Evolutionary conservation across 1,140 invertebrate species (phyloP).

Genomic region (Drosophila rhopaloa): DNA sequence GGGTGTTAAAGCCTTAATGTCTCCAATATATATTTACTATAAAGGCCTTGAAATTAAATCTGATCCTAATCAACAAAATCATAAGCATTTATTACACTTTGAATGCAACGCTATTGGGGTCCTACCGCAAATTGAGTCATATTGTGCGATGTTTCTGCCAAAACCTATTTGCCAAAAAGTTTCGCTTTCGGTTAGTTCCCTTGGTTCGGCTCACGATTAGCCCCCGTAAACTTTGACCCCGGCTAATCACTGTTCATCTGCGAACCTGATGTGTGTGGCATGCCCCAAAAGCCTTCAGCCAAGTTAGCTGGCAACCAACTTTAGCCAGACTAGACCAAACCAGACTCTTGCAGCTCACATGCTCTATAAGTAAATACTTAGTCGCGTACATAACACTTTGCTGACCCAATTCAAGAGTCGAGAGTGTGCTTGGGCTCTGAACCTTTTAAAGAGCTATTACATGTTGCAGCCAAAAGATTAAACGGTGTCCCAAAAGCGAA

Average conservation of each 20-base stretch:
- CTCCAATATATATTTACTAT: not conserved
- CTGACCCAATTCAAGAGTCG: slow-evolving; percentile 74
- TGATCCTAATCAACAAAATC: not conserved
- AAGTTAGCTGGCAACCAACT: slow-evolving; percentile 9
- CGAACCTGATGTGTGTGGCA: slow-evolving; percentile 65
- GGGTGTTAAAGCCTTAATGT: slow-evolving; percentile 1
- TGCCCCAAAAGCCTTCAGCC: slow-evolving; percentile 23
- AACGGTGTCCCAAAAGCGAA: slow-evolving; percentile 32
- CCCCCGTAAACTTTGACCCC: slow-evolving; percentile 74
- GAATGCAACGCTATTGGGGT: not conserved
- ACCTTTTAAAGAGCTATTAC: slow-evolving; percentile 83
- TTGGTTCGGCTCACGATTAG: slow-evolving; percentile 64
- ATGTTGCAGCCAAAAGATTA: slow-evolving; percentile 69
- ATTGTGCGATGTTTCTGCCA: slow-evolving; percentile 17
- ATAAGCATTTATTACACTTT: not conserved
- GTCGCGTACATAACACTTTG: slow-evolving; percentile 76
- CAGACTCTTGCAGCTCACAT: slow-evolving; percentile 60
- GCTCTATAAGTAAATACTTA: slow-evolving; percentile 62
- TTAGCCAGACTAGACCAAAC: not conserved
- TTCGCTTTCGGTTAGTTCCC: slow-evolving; percentile 14
- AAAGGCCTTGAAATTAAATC: not conserved
- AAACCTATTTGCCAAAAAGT: slow-evolving; percentile 17
- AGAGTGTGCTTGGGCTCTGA: slow-evolving; percentile 63
- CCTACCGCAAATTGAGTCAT: slow-evolving; percentile 59
- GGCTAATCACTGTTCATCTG: slow-evolving; percentile 74